Conservation (phyloP, 2,888 invertebrate species). For the Ophioninae sp. region DNA sequence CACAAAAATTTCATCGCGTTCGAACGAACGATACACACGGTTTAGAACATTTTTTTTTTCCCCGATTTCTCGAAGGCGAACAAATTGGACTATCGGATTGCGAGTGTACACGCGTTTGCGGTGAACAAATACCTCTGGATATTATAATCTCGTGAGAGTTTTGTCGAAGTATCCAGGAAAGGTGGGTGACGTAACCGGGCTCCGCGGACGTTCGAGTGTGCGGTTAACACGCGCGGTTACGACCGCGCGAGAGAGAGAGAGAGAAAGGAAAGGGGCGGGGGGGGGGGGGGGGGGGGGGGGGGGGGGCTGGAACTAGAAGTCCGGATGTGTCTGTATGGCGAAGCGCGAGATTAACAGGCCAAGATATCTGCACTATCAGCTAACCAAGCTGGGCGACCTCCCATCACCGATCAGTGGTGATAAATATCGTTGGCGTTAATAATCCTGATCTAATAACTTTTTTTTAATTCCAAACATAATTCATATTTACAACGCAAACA, state of each 20-base stretch:
- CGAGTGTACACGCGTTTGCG: not conserved
- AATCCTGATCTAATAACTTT: too few species aligned
- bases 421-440: too few species aligned
- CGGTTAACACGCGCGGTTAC: slow-evolving; percentile 14
- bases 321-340: not conserved
- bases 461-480: too few species aligned
- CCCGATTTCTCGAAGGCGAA: not conserved
- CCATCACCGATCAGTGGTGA: too few species aligned
- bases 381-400: too few species aligned
- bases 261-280: not conserved
- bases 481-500: too few species aligned
- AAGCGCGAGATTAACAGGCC: slow-evolving; percentile 26
- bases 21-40: too few species aligned
- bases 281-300: not conserved
- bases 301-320: not conserved
- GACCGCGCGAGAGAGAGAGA: not conserved
- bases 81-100: not conserved
- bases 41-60: not conserved
- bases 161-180: slow-evolving; percentile 47
- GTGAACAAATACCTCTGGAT: slow-evolving; percentile 1
- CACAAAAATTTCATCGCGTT: too few species aligned
- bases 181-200: slow-evolving; percentile 48
- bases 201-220: slow-evolving; percentile 32
- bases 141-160: slow-evolving; percentile 37
- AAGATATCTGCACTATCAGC: not conserved